phyloP scores from a whole-genome alignment of 2,113 vertebrate species.

The Seriola aureovittata region DNA sequence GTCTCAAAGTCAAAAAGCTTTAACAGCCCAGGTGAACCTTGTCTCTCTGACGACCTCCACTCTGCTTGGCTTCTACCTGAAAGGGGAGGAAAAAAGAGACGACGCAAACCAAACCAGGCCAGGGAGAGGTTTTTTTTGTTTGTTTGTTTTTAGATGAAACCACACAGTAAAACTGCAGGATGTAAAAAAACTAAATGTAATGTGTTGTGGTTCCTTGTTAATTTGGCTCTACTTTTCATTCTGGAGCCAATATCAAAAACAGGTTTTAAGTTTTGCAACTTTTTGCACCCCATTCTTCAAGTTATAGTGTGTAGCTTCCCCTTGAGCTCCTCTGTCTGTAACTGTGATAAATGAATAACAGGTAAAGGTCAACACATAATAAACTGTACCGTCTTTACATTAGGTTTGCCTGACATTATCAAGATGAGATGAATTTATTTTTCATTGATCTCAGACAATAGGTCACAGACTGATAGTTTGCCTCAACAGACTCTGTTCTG shows the following conservation, averaged over 20 bases:
- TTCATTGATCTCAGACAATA: constrained; percentile 66
- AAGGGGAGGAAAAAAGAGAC: too few relatives aligned
- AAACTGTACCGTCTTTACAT: constrained; percentile 70
- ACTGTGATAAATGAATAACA: constrained; percentile 70
- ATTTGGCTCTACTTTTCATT: not conserved
- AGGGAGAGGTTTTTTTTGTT: too few relatives aligned
- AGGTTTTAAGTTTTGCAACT: not conserved
- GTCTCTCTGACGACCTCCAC: not conserved
- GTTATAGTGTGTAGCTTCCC: not conserved
- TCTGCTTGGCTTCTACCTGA: too few relatives aligned
- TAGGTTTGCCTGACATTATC: constrained; percentile 70
- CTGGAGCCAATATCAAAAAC: not conserved
- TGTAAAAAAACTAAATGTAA: not conserved
- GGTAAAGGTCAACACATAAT: constrained; percentile 77
- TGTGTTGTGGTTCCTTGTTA: not conserved
- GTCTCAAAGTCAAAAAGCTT: not conserved
- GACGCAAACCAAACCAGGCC: too few relatives aligned
- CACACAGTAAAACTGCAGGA: not conserved
- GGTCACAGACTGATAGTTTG: constrained; percentile 54
- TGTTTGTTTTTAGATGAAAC: not conserved
- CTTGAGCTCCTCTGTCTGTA: constrained; percentile 15
- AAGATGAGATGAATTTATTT: constrained; percentile 64
- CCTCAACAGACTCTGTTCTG: constrained; percentile 9
- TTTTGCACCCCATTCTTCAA: not conserved
- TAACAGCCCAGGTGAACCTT: not conserved